These are phyloP conservation scores for Hypocryptadius cinnamomeus DNA, from an alignment of 2,113 vertebrate genomes.

Conservation along the genomic window DNA sequence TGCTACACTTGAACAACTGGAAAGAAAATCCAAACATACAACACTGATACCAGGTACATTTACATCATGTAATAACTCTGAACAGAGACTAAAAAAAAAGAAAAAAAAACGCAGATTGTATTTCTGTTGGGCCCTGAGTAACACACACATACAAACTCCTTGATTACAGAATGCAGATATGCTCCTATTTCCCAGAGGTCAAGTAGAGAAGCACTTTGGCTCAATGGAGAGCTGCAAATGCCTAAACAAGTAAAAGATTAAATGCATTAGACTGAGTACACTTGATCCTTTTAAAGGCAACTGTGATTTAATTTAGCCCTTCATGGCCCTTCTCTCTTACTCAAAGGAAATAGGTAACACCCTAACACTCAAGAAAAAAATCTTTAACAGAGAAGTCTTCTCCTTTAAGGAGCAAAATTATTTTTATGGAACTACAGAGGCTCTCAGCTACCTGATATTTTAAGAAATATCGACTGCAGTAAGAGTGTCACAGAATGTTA, in stretches of 20 bases:
- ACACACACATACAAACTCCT: background rate
- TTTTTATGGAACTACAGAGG: background rate
- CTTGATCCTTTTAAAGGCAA: background rate
- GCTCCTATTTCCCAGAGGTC: background rate
- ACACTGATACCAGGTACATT: background rate
- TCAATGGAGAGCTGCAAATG: background rate
- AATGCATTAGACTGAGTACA: background rate
- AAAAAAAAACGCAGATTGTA: background rate
- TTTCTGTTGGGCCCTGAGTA: background rate
- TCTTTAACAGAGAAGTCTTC: background rate
- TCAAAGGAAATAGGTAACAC: background rate
- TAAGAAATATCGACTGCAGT: background rate
- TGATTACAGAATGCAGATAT: background rate
- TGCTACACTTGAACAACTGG: background rate
- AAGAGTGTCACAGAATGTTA: background rate
- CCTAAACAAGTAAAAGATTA: background rate
- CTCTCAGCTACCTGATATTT: background rate
- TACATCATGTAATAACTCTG: background rate
- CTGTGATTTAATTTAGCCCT: background rate
- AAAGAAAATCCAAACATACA: background rate
- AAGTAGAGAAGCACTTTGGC: background rate
- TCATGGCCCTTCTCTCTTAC: background rate
- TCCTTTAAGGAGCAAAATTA: background rate
- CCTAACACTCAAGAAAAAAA: background rate
- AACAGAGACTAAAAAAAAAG: background rate